phyloP scores from a whole-genome alignment of 35 echinoderm and acorn worm species.

The Anneissia japonica region DNA sequence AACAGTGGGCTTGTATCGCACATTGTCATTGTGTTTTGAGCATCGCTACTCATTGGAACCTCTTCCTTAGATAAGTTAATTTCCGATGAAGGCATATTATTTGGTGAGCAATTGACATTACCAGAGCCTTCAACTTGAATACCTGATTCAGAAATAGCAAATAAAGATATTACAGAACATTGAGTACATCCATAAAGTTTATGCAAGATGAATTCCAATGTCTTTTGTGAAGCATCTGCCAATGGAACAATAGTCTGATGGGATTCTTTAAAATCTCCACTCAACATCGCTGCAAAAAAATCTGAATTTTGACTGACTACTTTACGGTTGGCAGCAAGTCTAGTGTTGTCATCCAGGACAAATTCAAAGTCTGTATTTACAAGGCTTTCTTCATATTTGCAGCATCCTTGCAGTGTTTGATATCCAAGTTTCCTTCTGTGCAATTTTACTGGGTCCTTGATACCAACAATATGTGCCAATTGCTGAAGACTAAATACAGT shows the following conservation, averaged over 20 bases:
- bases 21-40: no score
- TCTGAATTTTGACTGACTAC: background rate
- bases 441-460: background rate
- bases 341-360: background rate
- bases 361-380: background rate
- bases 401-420: background rate
- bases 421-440: background rate
- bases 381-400: background rate
- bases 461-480: background rate
- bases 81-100: no score
- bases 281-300: background rate
- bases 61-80: no score
- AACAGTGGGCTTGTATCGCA: no score
- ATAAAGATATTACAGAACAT: background rate
- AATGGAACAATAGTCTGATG: background rate
- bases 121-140: background rate
- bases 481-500: background rate
- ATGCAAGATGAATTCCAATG: background rate
- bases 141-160: background rate
- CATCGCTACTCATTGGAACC: no score
- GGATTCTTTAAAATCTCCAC: background rate
- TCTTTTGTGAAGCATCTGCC: background rate
- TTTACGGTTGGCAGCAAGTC: background rate
- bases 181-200: background rate
- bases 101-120: no score